Base-by-base conservation (phyloP, 2,113 vertebrate genomes). In the Coptodon bakossiorum region DNA sequence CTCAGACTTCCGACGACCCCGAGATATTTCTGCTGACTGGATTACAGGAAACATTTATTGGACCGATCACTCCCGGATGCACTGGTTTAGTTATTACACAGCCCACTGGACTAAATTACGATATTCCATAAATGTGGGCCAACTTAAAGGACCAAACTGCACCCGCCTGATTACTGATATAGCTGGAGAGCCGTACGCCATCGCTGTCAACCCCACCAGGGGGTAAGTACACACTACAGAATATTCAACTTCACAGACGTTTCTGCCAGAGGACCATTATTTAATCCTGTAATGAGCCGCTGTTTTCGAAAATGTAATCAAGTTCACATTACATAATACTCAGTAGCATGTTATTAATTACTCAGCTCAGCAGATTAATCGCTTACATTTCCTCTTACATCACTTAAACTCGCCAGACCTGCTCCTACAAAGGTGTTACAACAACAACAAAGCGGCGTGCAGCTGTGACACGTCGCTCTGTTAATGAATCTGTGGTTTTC, bases 21-120 rank as follows among this genome's bases (percentile, higher is more conserved):
- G 98, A 87, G 98, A 98, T 83, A 97, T 99, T 92, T 97, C 98
- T 78, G 98, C 98, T 93, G 99, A 99, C 95, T 99, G 99, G 99
- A 97, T 99, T 90, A 97, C 98, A 89, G 98, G 98, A 81, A 99
- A 99, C 91, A 92, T 99, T 95, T 99, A 99, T 83, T 99, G 99
- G 99, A 99, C 99, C 2, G 99, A 99, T 93, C 98, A 99, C 88
- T 99, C 98, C 36, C 96, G 98, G 90, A 99, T 99, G 98, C 98
- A 99, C 81, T 99, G 98, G 98, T 99, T 99, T 94, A 99, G 98
- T 95, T 99, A 99, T 94, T 99, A 99, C 86, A 99, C 98, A n/a
- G 98, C 98, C 19, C 98, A 99, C 86, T 99, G 98, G 98, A 99
- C 98, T 43, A 98, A 98, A 87, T 96, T 99, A 93, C 97, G 98